These are phyloP conservation scores for Campoletis raptor DNA, from an alignment of 2,888 invertebrate genomes.

Conservation along the genomic window DNA sequence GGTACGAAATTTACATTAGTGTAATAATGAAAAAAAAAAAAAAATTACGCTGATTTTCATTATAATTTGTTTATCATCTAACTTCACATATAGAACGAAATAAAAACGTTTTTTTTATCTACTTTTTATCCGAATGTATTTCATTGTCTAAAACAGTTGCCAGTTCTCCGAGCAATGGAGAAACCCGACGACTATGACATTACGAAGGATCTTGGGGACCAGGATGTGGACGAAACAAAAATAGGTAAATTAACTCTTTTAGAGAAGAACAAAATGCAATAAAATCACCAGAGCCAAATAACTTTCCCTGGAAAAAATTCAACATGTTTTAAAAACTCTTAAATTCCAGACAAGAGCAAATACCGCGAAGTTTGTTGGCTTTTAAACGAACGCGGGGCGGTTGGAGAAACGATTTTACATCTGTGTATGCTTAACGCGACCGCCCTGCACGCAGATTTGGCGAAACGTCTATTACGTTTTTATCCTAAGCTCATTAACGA, in stretches of 20 bases:
- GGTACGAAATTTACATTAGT: slow-evolving; percentile 84
- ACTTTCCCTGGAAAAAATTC: not conserved
- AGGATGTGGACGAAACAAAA: slow-evolving; percentile 79
- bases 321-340: not conserved
- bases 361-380: slow-evolving; percentile 97
- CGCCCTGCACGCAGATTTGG: slow-evolving; percentile 96
- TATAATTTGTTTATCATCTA: not conserved
- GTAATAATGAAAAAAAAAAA: not conserved
- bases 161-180: slow-evolving; percentile 91
- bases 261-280: not conserved
- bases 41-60: not conserved
- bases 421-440: slow-evolving; percentile 96
- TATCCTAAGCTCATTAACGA: slow-evolving; percentile 99
- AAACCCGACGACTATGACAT: slow-evolving; percentile 95
- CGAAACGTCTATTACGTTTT: slow-evolving; percentile 94
- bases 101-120: not conserved
- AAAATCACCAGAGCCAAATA: not conserved
- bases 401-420: slow-evolving; percentile 98
- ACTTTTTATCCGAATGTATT: not conserved
- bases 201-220: slow-evolving; percentile 89
- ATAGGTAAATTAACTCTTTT: slow-evolving; percentile 75
- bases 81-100: not conserved
- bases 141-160: slow-evolving; percentile 86
- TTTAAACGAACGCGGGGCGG: slow-evolving; percentile 95
- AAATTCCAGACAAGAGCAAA: slow-evolving; percentile 80